Evolutionary conservation across 2,888 invertebrate genomes (phyloP).

Genomic region (Frankliniella intonsa): DNA sequence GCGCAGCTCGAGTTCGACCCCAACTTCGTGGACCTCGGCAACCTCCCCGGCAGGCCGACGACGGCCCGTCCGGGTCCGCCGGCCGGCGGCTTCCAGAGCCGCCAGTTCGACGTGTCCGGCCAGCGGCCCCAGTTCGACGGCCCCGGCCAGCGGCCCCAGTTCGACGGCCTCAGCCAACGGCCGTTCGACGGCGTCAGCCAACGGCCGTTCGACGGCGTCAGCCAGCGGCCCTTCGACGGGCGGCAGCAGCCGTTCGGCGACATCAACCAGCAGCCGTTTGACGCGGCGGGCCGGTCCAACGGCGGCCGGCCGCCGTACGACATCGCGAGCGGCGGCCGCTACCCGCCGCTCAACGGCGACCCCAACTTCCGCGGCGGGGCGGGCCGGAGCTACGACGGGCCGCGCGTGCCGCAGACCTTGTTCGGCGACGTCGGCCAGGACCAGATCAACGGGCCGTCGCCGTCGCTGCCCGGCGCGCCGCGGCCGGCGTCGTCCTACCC

Average conservation of each 20-base stretch:
- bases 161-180: conserved; percentile 1
- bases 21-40: conserved; percentile 21
- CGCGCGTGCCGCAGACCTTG: conserved; percentile 2
- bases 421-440: conserved; percentile 16
- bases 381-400: not conserved
- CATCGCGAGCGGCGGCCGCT: not conserved
- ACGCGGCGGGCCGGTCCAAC: not conserved
- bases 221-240: not conserved
- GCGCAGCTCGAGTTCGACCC: conserved; percentile 19
- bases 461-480: conserved; percentile 4
- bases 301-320: conserved; percentile 5
- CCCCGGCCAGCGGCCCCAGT: not conserved
- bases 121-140: not conserved
- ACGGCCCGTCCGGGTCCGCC: not conserved
- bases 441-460: not conserved
- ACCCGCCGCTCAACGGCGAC: not conserved
- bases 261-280: not conserved
- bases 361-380: not conserved
- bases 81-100: conserved; percentile 5
- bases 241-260: not conserved
- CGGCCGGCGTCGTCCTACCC: not conserved
- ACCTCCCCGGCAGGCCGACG: not conserved
- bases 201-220: not conserved
- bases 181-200: not conserved
- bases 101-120: not conserved